These are phyloP conservation scores for Mactra quadrangularis DNA, from an alignment of 1,140 invertebrate species.

Conservation along the genomic window DNA sequence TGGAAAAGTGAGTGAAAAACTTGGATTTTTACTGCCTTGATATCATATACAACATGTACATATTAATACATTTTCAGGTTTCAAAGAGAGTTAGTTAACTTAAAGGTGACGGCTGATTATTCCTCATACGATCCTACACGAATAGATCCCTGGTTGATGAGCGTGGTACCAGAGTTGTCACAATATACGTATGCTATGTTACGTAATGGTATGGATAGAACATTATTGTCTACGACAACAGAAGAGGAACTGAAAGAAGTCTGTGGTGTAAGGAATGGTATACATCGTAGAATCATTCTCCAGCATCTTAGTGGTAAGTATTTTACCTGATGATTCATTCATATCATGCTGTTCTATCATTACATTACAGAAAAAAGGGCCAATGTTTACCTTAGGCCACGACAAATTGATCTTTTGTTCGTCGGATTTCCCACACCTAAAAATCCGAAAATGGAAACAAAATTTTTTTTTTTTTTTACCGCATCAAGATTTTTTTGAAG, in stretches of 20 bases:
- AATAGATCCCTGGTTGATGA: constrained; percentile 95
- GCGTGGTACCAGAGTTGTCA: constrained; percentile 94
- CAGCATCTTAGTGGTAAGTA: constrained; percentile 95
- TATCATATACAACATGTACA: too few species aligned
- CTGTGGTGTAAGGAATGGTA: constrained; percentile 96
- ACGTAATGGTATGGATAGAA: constrained; percentile 96
- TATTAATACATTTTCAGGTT: constrained; percentile 87
- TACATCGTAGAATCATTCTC: constrained; percentile 95
- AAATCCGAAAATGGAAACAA: too few species aligned
- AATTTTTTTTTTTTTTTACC: too few species aligned
- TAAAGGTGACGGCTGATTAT: constrained; percentile 99
- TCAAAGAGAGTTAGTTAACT: constrained; percentile 95
- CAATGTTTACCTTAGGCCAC: too few species aligned
- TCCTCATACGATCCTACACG: constrained; percentile 96
- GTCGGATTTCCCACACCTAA: too few species aligned
- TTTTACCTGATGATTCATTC: background rate
- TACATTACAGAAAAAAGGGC: too few species aligned
- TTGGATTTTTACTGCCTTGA: too few species aligned
- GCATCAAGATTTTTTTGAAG: too few species aligned
- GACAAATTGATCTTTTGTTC: too few species aligned
- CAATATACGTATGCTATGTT: constrained; percentile 99
- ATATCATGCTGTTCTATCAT: background rate
- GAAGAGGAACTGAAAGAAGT: constrained; percentile 96
- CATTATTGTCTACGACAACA: constrained; percentile 87
- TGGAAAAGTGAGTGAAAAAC: too few species aligned